A percentile compares a stretch with the other conserved stretches of the same genome.
phyloP scores from a whole-genome alignment of 2,113 vertebrate genomes.

The Crotalus tigris region DNA sequence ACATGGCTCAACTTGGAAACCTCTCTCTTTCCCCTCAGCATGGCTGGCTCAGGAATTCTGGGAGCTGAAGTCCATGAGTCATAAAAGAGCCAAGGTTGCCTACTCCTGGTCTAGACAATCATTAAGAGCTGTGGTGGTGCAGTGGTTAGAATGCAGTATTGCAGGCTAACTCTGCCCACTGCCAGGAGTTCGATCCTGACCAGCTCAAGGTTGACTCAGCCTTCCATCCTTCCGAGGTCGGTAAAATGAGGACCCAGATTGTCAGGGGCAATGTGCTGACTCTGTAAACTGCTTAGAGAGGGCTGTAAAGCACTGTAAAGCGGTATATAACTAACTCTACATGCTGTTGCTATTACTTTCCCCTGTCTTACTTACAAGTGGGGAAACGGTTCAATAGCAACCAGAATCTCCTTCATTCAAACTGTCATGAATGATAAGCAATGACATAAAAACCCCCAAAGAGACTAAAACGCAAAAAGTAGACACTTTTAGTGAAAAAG shows the following conservation, averaged over 20 bases:
- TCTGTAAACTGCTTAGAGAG: not conserved
- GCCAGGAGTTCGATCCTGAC: not conserved
- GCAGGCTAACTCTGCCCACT: not conserved
- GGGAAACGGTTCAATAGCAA: not conserved
- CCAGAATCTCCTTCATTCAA: constrained; percentile 4
- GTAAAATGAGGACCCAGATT: not conserved
- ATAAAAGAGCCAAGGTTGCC: no score
- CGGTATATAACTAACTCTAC: not conserved
- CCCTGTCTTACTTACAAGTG: not conserved
- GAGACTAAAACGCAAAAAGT: not conserved
- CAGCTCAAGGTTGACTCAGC: not conserved
- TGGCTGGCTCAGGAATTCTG: no score
- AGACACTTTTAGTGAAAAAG: constrained; percentile 1
- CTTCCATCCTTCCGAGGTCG: not conserved
- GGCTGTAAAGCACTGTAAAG: not conserved
- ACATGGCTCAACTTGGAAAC: no score
- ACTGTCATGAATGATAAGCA: not conserved
- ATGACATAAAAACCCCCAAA: not conserved
- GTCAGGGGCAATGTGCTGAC: not conserved
- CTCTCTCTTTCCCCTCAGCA: no score
- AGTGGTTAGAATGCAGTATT: not conserved
- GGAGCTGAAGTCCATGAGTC: no score
- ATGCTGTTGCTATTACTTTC: not conserved
- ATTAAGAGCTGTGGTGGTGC: not conserved
- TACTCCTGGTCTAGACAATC: not conserved